Base-by-base conservation (phyloP, 1,140 invertebrate species). In the Macrosteles quadrilineatus region DNA sequence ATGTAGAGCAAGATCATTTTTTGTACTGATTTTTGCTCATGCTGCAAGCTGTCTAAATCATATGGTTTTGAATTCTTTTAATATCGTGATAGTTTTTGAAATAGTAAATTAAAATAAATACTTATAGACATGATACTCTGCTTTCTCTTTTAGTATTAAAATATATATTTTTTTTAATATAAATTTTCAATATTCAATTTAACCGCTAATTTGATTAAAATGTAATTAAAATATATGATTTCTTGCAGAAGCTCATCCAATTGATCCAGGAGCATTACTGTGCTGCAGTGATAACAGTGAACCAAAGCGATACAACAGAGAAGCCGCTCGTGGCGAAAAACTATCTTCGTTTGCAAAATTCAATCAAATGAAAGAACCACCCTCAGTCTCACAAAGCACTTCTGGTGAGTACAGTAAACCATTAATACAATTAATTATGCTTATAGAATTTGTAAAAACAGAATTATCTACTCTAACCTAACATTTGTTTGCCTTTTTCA, bases 241-340 rank as follows among this genome's bases (percentile, higher is more conserved):
- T 19, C 29, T 72, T n/a, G 17, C 64, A 9, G 98, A 99, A 83
- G 98, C 97, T 1, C 98, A 99, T 84, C 98, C 97, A 0, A 92
- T 99, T 69, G 98, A 99, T 83, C 91, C 95, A 27, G 91, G 91
- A 17, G 92, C 95, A 70, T 78, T 99, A 1, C 88, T 95, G 75
- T 99, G 98, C 78, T 99, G 98, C 74, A 87, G 88, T 73, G 87
- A 86, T 72, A 73, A 84, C 32, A 66, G 74, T 53, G 47, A 53
- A 67, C 25, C 47, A 31, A 30, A 57, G n/a, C 64, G 45, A 50
- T n/a, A 57, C 30, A 70, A 59, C 72, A 76, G 47, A 30, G 70
- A 72, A 63, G 36, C 40, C 21, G 69, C 70, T 29, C 55, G 76
- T 45, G 66, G 31, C 11, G 72, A 43, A n/a, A 53, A 72, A 11